Percentiles rank a stretch among this genome's conserved stretches.
Evolutionary conservation across 2,797 vertebrate genomes (phyloP).

Genomic region (Pyrrhura leucotis): DNA sequence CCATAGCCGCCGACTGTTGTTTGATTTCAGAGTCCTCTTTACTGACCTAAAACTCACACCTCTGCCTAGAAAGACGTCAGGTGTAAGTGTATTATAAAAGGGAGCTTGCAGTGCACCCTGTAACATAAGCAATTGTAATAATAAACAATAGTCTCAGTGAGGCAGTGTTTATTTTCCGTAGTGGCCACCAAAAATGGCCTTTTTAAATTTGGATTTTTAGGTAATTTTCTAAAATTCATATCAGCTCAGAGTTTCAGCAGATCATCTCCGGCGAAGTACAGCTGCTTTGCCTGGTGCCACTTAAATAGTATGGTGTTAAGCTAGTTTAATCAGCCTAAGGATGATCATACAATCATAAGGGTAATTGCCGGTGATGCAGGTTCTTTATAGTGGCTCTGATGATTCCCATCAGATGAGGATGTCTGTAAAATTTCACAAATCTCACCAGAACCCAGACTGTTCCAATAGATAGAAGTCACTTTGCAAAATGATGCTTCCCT

Average conservation of each 20-base stretch:
- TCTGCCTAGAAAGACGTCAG: not conserved
- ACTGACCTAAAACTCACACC: not conserved
- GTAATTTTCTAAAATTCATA: not conserved
- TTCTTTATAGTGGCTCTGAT: not conserved
- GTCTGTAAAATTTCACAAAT: not conserved
- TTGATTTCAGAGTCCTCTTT: not conserved
- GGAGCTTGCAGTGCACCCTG: not conserved
- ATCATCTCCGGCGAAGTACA: not conserved
- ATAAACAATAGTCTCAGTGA: not conserved
- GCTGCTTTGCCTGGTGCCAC: not conserved
- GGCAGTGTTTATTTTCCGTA: not conserved
- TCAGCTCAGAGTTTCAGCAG: not conserved
- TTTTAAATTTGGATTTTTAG: not conserved
- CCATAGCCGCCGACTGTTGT: not conserved
- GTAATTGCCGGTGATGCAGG: not conserved
- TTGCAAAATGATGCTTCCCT: not conserved
- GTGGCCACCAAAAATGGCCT: not conserved
- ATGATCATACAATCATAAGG: not conserved
- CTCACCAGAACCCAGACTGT: not conserved
- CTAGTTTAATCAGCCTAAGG: slow-evolving; percentile 32
- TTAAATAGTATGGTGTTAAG: not conserved
- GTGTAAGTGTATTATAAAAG: not conserved
- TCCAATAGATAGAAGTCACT: not conserved
- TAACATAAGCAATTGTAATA: not conserved
- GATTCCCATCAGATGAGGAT: not conserved